Evolutionary conservation across 2,888 invertebrate species (phyloP).

Genomic region (Aphidoletes aphidimyza): DNA sequence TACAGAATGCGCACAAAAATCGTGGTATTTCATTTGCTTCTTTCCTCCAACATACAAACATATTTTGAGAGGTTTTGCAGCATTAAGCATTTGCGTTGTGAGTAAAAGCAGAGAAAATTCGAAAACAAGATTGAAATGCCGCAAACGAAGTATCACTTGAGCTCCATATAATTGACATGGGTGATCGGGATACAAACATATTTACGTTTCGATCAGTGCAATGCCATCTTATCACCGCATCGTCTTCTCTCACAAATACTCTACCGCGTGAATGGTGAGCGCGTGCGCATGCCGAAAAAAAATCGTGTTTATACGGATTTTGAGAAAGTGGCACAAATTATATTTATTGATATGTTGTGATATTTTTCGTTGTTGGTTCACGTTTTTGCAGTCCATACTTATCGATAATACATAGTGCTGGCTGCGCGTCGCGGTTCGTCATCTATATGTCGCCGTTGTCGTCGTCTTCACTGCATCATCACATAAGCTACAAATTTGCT

Average conservation of each 20-base stretch:
- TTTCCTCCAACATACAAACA: no score
- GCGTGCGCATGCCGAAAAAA: conserved; percentile 38
- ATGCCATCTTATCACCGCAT: conserved; percentile 4
- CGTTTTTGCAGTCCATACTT: neutral
- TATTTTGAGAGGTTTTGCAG: no score
- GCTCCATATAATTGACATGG: conserved; percentile 42
- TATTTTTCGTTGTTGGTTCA: conserved; percentile 31
- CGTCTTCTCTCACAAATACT: conserved; percentile 10
- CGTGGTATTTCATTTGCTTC: no score
- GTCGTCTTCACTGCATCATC: neutral
- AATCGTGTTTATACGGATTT: neutral
- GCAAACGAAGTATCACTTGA: conserved; percentile 20
- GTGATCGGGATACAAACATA: neutral
- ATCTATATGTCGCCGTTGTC: neutral
- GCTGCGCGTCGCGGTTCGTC: no score
- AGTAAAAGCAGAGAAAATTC: conserved; percentile 39
- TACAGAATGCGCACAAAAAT: no score
- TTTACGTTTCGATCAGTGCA: neutral
- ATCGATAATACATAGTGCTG: neutral
- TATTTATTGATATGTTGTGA: conserved; percentile 38
- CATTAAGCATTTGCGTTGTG: neutral
- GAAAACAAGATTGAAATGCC: conserved; percentile 7
- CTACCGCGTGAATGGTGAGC: no score
- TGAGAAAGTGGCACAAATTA: conserved; percentile 36
- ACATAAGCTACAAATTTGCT: neutral